Evolutionary conservation across 2,113 vertebrate genomes (phyloP), one percentile per base, ranked within the genome.

Genomic region (Calyptomena viridis): DNA sequence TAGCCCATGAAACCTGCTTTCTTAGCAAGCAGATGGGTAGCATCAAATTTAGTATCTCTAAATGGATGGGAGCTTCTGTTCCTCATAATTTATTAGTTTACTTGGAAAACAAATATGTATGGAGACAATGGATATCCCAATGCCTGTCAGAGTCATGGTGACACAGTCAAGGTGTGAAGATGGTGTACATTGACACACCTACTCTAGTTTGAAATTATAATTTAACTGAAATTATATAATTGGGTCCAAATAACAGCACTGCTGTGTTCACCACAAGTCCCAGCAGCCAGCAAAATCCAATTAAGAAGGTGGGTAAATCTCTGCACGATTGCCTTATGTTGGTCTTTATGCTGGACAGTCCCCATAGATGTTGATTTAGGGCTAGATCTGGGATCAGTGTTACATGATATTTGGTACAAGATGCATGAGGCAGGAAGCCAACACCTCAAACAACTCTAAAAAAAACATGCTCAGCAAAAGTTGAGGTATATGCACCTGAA

Each of bases 11-110:
- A 93, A 89, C 81, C 74, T 84, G 56, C 49, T 82, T 84, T 81
- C 52, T 64, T 27, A 75, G 81, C 60, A 52, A 86, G 39, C 75
- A 94, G 90, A 94, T 91, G 89, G 89, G 31, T 21, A 66, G 40
- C 68, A 94, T 64, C 46, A 37, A 82, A 84, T 92, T 89, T 86
- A 89, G 86, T 49, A 83, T 62, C 75, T 76, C 46, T 94, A 77
- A 80, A 86, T 37, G 40, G n/a, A 79, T 16, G 15, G 35, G 42
- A 82, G 62, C 69, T 78, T 93, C 82, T 96, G 82, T 63, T 95
- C 69, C 31, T 64, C 77, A 37, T 3, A 20, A 59, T 74, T 84
- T 50, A 59, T 55, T 30, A 27, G 17, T 49, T 47, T 71, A 19
- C 31, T 63, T 62, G 30, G 52, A 56, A 79, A 93, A 62, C 46